phyloP scores from a whole-genome alignment of 2,113 vertebrate species.

The Eira barbara region DNA sequence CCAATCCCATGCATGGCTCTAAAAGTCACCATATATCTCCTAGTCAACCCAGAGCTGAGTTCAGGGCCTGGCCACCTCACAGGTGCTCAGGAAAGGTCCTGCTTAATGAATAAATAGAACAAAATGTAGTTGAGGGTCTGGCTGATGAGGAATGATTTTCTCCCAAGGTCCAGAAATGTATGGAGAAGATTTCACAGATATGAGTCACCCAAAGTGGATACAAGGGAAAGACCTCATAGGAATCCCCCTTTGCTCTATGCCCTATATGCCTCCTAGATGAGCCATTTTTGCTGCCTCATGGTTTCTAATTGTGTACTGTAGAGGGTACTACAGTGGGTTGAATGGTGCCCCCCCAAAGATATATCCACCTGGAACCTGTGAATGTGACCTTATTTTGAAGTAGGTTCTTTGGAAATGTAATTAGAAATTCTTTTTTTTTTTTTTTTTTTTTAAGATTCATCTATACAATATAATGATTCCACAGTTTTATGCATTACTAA shows the following conservation, averaged over 20 bases:
- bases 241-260: neutral
- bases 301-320: neutral
- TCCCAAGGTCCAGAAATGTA: neutral
- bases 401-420: neutral
- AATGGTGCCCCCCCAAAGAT: too few species aligned
- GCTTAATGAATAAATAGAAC: neutral
- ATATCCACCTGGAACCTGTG: neutral
- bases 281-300: neutral
- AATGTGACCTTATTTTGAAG: neutral
- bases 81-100: neutral
- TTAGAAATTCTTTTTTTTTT: neutral
- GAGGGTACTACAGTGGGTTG: accelerated
- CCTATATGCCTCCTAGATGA: neutral
- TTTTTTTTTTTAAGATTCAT: neutral
- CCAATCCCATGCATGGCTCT: neutral
- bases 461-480: neutral
- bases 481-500: neutral
- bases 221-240: neutral
- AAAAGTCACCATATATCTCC: too few species aligned
- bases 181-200: neutral
- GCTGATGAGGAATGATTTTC: neutral
- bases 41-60: too few species aligned
- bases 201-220: neutral
- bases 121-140: neutral
- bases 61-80: too few species aligned